Evolutionary conservation across 2,888 invertebrate genomes (phyloP).

Genomic region (Andrena minutula): DNA sequence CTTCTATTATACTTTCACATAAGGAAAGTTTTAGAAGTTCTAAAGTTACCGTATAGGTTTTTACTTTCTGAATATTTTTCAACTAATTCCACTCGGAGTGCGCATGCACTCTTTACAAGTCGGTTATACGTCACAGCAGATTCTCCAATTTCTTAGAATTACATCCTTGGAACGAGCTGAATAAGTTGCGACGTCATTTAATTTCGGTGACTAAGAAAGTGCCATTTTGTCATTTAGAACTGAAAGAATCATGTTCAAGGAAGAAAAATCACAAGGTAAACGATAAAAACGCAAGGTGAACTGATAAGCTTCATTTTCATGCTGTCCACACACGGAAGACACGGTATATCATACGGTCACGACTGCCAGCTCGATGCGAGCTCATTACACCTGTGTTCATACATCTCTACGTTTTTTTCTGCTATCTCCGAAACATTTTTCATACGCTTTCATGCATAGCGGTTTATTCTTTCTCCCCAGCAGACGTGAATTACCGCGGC

Average conservation of each 20-base stretch:
- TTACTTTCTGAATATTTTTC: too few relatives aligned
- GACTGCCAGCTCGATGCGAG: constrained; percentile 27
- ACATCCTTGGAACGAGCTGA: too few relatives aligned
- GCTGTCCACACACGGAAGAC: constrained; percentile 53
- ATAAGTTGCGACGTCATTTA: too few relatives aligned
- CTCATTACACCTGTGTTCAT: constrained; percentile 38
- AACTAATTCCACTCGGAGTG: too few relatives aligned
- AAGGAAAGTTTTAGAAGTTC: not conserved
- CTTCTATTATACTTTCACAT: not conserved
- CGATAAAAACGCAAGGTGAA: constrained; percentile 4
- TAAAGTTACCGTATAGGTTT: not conserved
- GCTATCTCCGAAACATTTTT: constrained; percentile 19
- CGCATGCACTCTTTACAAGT: too few relatives aligned
- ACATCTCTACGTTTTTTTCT: constrained; percentile 17
- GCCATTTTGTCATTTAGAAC: not conserved
- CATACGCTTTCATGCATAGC: constrained; percentile 5
- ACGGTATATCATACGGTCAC: constrained; percentile 16
- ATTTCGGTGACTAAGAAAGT: not conserved
- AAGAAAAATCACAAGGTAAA: not conserved
- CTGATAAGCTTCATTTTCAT: constrained; percentile 36
- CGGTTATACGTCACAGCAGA: too few relatives aligned
- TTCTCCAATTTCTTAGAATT: too few relatives aligned
- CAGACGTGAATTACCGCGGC: not conserved
- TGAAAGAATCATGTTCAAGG: not conserved
- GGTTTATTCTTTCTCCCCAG: not conserved